Evolutionary conservation across 2,888 invertebrate species (phyloP), one percentile per base, ranked within the genome.

Genomic region (Dryocosmus kuriphilus): DNA sequence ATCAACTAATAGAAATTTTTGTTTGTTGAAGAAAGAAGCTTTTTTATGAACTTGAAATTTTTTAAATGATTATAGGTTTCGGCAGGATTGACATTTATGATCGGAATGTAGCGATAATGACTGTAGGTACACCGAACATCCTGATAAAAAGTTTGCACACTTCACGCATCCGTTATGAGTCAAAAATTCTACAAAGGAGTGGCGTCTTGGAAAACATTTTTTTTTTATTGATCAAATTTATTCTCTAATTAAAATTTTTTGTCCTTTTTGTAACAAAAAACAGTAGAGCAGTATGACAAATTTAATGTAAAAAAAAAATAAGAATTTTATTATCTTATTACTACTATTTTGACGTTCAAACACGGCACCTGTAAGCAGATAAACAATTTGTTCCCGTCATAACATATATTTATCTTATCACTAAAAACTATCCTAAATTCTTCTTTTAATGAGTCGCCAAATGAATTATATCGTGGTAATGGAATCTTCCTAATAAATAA

Each of bases 141-240:
- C 60, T 60, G 60, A 60, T 60, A 60, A 60, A 60, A 27, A 60
- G 27, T 27, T 16, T 60, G 27, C 27, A 60, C 60, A 60, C 27
- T 5, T 6, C 60, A 60, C 22, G 27, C 27, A 60, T 60, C 22
- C 60, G 60, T 14, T 55, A 60, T 82, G 82, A 83, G 75, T 83
- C 81, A 82, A 81, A 82, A 67, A 67, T 79, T 82, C 81, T 78
- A 83, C 71, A 82, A 74, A 75, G 83, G 80, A 81, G 81, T 75
- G 82, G 81, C 32, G 32, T 14, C 14, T 11, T 60, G 27, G 9
- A 16, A 60, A 60, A 60, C n/a, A n/a, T 27, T 11, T 5, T 16
- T 16, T 24, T 14, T 60, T 60, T 27, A 27, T 0, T 24, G 6
- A 0, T 27, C 16, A 60, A 60, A 27, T 1, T 27, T 11, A 57